Evolutionary conservation across 2,113 vertebrate species (phyloP), one percentile per base, ranked within the genome.

Genomic region (Falco punctatus): DNA sequence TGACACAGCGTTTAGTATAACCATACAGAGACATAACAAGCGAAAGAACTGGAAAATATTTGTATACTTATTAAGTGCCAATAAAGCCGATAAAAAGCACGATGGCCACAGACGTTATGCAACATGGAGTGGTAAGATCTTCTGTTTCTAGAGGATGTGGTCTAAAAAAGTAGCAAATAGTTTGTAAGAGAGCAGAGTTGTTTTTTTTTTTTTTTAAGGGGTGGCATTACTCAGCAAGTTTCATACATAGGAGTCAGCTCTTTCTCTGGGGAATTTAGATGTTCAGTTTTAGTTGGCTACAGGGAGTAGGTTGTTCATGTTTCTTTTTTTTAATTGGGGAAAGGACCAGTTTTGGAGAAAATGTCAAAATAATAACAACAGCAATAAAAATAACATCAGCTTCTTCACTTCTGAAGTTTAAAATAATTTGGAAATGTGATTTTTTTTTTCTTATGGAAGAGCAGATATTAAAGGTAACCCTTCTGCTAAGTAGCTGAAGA

Each of bases 171-270:
- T 3, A 88, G 33, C 64, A 82, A 88, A 65, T 20, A 59, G 16
- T 82, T 80, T 77, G 15, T 28, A 88, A 52, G 73, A 73, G 33
- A 87, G 57, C 18, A 33, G 55, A 61, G 11, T 7, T 38, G 10
- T 38, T 38, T 38, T 38, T 38, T 38, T 38, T 38, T 87, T 94
- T 88, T 94, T 94, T 90, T 38, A 64, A 62, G 67, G 32, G 21
- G 16, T 92, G 92, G 72, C 58, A 71, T 97, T 86, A 95, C 84
- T 96, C 94, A 96, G 95, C 96, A 96, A 94, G 3, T 97, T 92
- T 93, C 71, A 40, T 58, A 62, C 18, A 24, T 15, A 86, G n/a
- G 49, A 91, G 55, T 90, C 35, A 85, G 54, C 28, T 12, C 28
- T 42, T 88, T 73, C 57, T 77, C 58, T 71, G 17, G 17, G 19